These are phyloP conservation scores for Pempheris klunzingeri DNA, from an alignment of 2,797 vertebrate species.

Conservation along the genomic window DNA sequence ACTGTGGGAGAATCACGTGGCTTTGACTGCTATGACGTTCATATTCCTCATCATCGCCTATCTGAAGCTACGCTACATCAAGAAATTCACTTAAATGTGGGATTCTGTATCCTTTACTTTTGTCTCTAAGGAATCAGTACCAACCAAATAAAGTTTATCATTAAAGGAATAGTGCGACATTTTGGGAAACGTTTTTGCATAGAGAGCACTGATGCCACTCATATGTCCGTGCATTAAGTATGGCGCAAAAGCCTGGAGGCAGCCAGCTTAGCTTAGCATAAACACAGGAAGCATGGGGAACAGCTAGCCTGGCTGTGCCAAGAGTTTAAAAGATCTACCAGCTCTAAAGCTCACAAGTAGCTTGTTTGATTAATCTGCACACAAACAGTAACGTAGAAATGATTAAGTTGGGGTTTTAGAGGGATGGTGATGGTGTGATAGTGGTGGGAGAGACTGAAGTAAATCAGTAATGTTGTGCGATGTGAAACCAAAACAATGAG, in stretches of 20 bases:
- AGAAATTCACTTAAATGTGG: slow-evolving; percentile 87
- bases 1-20: slow-evolving; percentile 92
- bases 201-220: neutral
- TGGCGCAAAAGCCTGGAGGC: neutral
- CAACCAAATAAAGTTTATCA: neutral
- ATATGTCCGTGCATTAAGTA: neutral
- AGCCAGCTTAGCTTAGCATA: slow-evolving; percentile 2
- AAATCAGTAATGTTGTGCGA: too few species aligned
- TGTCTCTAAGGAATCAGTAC: slow-evolving; percentile 1
- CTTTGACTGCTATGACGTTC: slow-evolving; percentile 86
- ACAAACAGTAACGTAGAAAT: too few species aligned
- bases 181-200: neutral
- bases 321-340: too few species aligned
- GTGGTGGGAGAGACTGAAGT: too few species aligned
- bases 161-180: neutral
- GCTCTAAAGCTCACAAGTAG: neutral
- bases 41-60: slow-evolving; percentile 90
- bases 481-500: too few species aligned
- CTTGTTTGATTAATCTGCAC: neutral
- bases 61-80: slow-evolving; percentile 90
- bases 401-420: too few species aligned
- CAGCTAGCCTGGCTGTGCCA: neutral
- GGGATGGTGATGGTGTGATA: too few species aligned
- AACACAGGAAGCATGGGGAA: neutral
- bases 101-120: neutral